Conservation (phyloP, 1,140 invertebrate species). For the Lepidotrigona ventralis region DNA sequence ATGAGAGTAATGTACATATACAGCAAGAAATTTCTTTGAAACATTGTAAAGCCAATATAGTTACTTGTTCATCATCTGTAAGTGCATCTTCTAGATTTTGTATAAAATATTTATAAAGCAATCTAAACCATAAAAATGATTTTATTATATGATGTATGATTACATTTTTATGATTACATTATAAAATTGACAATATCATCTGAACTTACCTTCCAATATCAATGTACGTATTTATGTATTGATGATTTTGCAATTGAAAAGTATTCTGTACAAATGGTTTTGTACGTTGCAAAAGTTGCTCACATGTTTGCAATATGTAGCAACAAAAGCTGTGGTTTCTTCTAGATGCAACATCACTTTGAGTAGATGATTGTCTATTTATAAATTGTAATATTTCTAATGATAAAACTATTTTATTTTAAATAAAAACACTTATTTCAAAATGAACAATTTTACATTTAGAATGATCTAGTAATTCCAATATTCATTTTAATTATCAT, state of each 20-base stretch:
- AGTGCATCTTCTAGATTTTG: slow-evolving; percentile 71
- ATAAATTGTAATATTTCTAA: slow-evolving; percentile 20
- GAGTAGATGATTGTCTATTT: slow-evolving; percentile 73
- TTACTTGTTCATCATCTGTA: slow-evolving; percentile 77
- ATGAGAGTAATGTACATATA: slow-evolving; percentile 75
- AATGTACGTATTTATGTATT: slow-evolving; percentile 67
- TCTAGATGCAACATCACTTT: slow-evolving; percentile 73
- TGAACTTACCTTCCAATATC: slow-evolving; percentile 70
- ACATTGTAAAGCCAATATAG: slow-evolving; percentile 79
- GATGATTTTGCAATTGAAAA: slow-evolving; percentile 55
- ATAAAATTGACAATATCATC: background rate
- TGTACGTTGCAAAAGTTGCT: slow-evolving; percentile 72
- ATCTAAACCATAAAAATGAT: slow-evolving; percentile 61
- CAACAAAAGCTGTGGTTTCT: slow-evolving; percentile 77
- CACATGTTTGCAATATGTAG: slow-evolving; percentile 75
- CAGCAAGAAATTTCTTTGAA: slow-evolving; percentile 81
- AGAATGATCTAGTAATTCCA: background rate
- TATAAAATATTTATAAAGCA: slow-evolving; percentile 71
- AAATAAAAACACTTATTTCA: too few species aligned
- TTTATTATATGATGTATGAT: background rate
- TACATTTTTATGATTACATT: too few species aligned
- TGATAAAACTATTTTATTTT: background rate
- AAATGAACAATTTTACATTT: background rate
- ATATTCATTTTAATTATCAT: slow-evolving; percentile 9
- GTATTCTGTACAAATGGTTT: slow-evolving; percentile 72